phyloP scores from a whole-genome alignment of 1,140 invertebrate genomes.

The Teleopsis dalmanni region DNA sequence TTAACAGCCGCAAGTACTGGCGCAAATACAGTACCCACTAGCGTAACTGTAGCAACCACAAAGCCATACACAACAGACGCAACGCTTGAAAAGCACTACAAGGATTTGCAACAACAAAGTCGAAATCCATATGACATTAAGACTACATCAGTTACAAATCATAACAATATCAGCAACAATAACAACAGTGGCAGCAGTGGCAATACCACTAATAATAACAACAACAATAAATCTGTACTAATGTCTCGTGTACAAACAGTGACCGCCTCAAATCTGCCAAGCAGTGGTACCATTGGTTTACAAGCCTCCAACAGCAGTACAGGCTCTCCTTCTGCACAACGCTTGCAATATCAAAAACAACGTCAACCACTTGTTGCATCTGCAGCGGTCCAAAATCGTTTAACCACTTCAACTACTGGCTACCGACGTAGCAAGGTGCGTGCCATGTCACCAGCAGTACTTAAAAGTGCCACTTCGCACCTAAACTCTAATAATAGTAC shows the following conservation, averaged over 20 bases:
- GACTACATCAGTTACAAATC: not conserved
- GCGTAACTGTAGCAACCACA: not conserved
- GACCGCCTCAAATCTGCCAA: not conserved
- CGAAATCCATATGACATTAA: slow-evolving; percentile 17
- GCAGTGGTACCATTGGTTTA: slow-evolving; percentile 4
- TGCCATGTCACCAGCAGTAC: slow-evolving; percentile 14
- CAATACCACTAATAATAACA: slow-evolving; percentile 2
- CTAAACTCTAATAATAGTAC: not conserved
- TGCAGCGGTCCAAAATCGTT: slow-evolving; percentile 11
- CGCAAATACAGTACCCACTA: not conserved
- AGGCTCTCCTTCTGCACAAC: slow-evolving; percentile 6
- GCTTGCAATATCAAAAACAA: slow-evolving; percentile 16
- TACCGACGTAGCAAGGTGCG: slow-evolving; percentile 23
- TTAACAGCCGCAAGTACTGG: slow-evolving; percentile 5
- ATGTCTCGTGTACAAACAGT: not conserved
- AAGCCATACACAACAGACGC: slow-evolving; percentile 1
- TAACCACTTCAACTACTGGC: slow-evolving; percentile 9
- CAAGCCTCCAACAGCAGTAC: not conserved
- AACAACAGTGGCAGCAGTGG: not conserved
- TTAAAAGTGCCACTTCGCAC: too few relatives aligned
- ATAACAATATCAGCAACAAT: slow-evolving; percentile 2
- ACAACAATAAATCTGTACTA: not conserved
- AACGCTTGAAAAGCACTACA: slow-evolving; percentile 23
- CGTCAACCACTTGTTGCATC: slow-evolving; percentile 20
- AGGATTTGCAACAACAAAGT: slow-evolving; percentile 28